Conservation (phyloP, 64 coral and sea anemone species). For the Montipora capricornis region DNA sequence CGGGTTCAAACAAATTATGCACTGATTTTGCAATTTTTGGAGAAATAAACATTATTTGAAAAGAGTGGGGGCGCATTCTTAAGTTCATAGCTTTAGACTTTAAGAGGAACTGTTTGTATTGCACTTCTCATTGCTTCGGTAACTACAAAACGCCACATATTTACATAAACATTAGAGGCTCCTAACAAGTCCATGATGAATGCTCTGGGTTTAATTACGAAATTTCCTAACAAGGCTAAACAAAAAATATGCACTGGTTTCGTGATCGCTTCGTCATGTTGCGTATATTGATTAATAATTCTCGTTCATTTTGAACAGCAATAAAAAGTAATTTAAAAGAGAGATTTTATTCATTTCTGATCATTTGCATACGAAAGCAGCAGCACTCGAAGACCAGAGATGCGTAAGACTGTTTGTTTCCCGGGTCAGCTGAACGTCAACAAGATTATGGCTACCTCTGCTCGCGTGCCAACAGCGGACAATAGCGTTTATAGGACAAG, state of each 20-base stretch:
- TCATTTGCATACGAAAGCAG: conserved; percentile 51
- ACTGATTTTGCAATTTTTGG: not conserved
- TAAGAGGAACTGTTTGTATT: not conserved
- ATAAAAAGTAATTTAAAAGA: not conserved
- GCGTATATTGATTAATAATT: not conserved
- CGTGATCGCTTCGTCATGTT: not conserved
- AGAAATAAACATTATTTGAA: not conserved
- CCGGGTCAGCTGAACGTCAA: not conserved
- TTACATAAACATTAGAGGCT: conserved; percentile 23
- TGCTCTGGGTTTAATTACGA: not conserved
- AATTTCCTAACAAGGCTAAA: not conserved
- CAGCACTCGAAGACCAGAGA: not conserved
- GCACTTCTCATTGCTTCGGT: not conserved
- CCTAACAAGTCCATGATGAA: not conserved
- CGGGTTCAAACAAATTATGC: too few relatives aligned
- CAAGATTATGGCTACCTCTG: conserved; percentile 11
- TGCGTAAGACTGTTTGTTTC: not conserved
- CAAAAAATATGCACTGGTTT: not conserved
- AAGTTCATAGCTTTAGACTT: too few relatives aligned
- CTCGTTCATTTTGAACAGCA: not conserved
- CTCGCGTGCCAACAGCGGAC: not conserved
- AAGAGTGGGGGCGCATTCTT: too few relatives aligned
- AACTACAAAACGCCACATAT: not conserved
- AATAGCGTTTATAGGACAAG: not conserved
- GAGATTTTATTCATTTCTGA: conserved; percentile 19